phyloP scores from a whole-genome alignment of 2,888 invertebrate species.

The Diaphora mendica region DNA sequence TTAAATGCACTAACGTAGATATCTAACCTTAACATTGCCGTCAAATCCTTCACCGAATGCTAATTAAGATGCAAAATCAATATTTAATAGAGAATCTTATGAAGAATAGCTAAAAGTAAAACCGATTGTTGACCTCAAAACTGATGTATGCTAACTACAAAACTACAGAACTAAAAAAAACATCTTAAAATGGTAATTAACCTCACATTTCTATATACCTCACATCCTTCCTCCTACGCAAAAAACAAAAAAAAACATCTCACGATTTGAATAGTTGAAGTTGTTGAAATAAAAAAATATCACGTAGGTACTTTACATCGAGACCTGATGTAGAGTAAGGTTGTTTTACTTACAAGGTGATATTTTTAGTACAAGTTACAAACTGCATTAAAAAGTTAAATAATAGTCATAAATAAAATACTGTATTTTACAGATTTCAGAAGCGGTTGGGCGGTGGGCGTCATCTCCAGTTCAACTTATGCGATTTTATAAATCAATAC shows the following conservation, averaged over 20 bases:
- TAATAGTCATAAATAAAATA: not conserved
- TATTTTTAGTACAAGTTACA: not conserved
- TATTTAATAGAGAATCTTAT: not conserved
- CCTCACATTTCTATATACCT: constrained; percentile 19
- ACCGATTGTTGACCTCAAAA: not conserved
- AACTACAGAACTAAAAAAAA: constrained; percentile 7
- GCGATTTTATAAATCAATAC: not conserved
- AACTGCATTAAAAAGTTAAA: not conserved
- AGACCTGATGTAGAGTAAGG: constrained; percentile 33
- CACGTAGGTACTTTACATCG: constrained; percentile 24
- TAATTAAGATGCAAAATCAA: not conserved
- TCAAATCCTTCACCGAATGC: not conserved
- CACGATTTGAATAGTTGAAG: constrained; percentile 30
- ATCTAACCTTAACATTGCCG: not conserved
- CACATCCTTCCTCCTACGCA: constrained; percentile 13
- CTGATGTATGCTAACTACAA: no score
- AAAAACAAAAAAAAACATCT: constrained; percentile 24
- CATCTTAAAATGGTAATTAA: constrained; percentile 2
- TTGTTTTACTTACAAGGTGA: constrained; percentile 2
- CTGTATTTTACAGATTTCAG: not conserved
- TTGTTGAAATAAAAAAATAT: constrained; percentile 6
- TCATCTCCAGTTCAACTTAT: not conserved
- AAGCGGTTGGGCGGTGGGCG: not conserved
- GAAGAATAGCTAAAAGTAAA: not conserved
- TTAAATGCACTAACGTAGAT: not conserved